These are phyloP conservation scores for Montipora capricornis DNA, from an alignment of 64 coral and sea anemone species.

Conservation along the genomic window DNA sequence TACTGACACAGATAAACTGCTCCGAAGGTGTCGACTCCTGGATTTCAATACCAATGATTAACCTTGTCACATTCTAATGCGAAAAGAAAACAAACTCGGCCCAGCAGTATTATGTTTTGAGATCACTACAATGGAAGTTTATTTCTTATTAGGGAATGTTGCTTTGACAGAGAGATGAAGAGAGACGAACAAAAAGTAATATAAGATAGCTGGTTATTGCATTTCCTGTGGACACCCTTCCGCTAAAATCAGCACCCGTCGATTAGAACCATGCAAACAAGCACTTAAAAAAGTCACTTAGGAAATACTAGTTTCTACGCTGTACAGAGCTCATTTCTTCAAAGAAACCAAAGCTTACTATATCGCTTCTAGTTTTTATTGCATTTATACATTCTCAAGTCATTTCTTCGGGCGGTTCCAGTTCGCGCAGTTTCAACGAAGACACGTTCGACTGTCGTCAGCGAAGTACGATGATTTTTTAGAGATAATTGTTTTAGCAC, in stretches of 20 bases:
- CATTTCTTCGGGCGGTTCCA: too few relatives aligned
- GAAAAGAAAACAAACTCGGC: constrained; percentile 16
- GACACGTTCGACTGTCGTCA: neutral
- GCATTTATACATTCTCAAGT: neutral
- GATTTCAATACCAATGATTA: neutral
- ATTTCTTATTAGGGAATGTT: neutral
- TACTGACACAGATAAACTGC: constrained; percentile 22
- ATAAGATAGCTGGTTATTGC: neutral
- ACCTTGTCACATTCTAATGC: constrained; percentile 5
- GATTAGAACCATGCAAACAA: neutral
- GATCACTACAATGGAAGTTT: neutral
- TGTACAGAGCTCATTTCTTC: neutral
- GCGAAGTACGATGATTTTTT: neutral
- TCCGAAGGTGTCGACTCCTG: neutral
- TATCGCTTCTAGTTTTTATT: neutral
- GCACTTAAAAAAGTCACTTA: neutral
- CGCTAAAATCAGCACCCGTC: constrained; percentile 15
- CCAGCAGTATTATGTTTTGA: neutral
- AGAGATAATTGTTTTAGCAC: neutral
- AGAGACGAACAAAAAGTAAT: neutral
- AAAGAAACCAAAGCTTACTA: neutral
- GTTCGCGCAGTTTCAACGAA: too few relatives aligned
- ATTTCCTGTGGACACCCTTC: constrained; percentile 22
- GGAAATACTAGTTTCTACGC: neutral
- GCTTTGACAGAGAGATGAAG: neutral